Percentiles rank a stretch among this genome's conserved stretches.
phyloP scores from a whole-genome alignment of 2,888 invertebrate genomes.

The Elegia similella region DNA sequence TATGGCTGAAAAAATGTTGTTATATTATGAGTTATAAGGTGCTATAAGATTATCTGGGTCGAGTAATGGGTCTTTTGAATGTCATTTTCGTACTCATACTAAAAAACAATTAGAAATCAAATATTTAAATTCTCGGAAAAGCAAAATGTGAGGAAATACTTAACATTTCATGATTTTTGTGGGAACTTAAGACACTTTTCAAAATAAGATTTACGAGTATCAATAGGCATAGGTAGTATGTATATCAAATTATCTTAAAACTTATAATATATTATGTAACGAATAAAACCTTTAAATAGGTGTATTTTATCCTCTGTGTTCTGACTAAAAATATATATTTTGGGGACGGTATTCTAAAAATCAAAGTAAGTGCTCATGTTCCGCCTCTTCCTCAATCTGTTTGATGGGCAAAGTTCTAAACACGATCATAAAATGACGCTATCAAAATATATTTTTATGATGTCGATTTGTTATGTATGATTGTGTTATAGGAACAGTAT shows the following conservation, averaged over 20 bases:
- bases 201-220: no score
- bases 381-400: background rate
- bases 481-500: background rate
- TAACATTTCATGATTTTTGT: no score
- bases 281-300: no score
- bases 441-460: background rate
- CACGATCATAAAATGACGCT: background rate
- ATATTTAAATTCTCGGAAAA: no score
- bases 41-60: conserved; percentile 1
- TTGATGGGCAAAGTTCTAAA: background rate
- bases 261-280: no score
- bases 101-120: no score
- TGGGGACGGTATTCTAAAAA: background rate
- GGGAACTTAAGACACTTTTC: no score
- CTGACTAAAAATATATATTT: background rate
- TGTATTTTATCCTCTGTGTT: background rate
- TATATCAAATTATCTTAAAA: no score
- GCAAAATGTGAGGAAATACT: no score
- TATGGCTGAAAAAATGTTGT: conserved; percentile 28
- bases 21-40: conserved; percentile 25
- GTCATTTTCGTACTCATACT: no score
- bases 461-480: background rate
- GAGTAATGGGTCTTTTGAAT: no score
- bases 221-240: no score
- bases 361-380: background rate